Conservation (phyloP, 2,113 vertebrate genomes). For the Myotis yumanensis region DNA sequence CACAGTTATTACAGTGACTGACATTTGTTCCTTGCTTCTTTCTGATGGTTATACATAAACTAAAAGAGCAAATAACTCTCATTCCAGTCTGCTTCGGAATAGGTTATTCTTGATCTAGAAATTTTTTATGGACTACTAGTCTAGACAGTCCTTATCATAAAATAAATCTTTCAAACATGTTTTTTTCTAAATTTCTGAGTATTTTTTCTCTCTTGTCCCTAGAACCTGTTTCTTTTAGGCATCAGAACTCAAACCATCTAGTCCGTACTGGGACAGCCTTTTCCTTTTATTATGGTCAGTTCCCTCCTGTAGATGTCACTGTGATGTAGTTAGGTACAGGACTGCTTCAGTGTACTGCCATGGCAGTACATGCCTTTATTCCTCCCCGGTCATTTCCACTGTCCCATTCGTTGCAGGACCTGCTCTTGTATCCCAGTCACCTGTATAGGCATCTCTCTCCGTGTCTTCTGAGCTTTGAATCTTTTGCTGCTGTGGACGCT, state of each 20-base stretch:
- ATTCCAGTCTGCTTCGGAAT: not conserved
- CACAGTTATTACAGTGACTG: not conserved
- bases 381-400: not conserved
- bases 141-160: not conserved
- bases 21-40: not conserved
- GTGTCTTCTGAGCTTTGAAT: constrained; percentile 38
- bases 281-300: not conserved
- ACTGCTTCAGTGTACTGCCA: fast-evolving
- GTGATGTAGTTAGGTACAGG: not conserved
- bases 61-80: not conserved
- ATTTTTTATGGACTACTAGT: constrained; percentile 1
- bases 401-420: fast-evolving
- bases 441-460: not conserved
- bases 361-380: fast-evolving
- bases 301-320: constrained; percentile 25
- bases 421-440: not conserved
- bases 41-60: not conserved
- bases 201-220: not conserved
- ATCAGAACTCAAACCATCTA: not conserved
- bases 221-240: not conserved
- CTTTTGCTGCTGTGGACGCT: not conserved
- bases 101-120: not conserved
- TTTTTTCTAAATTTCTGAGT: not conserved
- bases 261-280: not conserved
- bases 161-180: not conserved